Conservation (phyloP, 2,113 vertebrate species). For the Campylorhamphus procurvoides region DNA sequence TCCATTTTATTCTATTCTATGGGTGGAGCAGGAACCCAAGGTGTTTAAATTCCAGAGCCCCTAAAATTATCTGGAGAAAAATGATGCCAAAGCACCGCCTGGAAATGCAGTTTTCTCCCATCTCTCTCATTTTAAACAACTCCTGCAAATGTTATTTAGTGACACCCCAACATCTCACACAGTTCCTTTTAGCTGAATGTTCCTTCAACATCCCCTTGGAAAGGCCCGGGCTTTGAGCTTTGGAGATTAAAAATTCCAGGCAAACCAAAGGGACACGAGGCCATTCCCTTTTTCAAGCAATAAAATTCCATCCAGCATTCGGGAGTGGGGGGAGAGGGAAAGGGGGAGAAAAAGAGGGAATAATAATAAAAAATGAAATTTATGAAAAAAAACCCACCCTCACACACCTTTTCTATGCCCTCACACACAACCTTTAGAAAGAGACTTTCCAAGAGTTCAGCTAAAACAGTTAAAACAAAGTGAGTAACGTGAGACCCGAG, state of each 20-base stretch:
- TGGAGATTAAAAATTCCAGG: not conserved
- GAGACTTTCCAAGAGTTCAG: conserved; percentile 49
- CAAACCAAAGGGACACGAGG: accelerated
- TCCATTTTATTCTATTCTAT: not conserved
- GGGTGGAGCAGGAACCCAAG: too few relatives aligned
- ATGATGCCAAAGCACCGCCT: not conserved
- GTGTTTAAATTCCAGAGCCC: not conserved
- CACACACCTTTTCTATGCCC: not conserved
- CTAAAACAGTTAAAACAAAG: conserved; percentile 30
- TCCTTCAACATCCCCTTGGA: not conserved
- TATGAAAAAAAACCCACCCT: not conserved
- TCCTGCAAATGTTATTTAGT: not conserved
- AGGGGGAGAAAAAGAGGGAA: accelerated
- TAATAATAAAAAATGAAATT: too few relatives aligned
- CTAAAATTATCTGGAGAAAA: not conserved
- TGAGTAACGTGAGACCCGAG: conserved; percentile 23
- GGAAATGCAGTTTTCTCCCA: not conserved
- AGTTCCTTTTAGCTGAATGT: not conserved
- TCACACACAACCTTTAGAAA: not conserved
- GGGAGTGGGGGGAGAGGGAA: accelerated
- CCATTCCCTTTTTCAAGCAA: accelerated
- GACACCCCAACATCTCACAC: not conserved
- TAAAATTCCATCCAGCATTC: not conserved
- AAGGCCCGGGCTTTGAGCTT: not conserved
- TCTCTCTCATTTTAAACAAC: not conserved